Evolutionary conservation across 2,113 vertebrate species (phyloP), one percentile per base, ranked within the genome.

Genomic region (Antechinus stuartii): DNA sequence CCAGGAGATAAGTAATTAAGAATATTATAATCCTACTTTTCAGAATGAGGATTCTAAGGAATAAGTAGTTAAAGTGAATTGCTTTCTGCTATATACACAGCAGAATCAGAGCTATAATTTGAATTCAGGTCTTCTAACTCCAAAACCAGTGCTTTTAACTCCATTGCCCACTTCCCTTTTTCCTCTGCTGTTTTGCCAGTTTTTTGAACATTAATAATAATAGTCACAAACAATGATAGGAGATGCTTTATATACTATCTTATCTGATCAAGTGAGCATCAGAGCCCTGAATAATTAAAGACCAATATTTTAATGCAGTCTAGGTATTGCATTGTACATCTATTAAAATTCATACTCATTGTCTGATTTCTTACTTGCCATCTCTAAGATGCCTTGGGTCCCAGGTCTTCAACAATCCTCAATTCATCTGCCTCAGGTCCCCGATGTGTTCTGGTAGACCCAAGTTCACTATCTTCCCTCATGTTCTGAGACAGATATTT

Each of bases 231-330:
- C 6, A 84, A 84, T 42, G n/a, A 23, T 22, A 84, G 68, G 7
- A 42, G 22, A 42, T 84, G 8, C 5, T 92, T 92, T 49, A 95
- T 84, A 19, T 91, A 24, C 8, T 47, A 94, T 42, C 55, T 42
- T 52, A 94, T 35, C 55, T 84, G 35, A 91, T 90, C 91, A 95
- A 56, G 93, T 94, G 84, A 84, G 16, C 89, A 92, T 94, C 95
- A 96, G 49, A 94, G 96, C 2, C 6, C 46, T 57, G n/a, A 91
- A 6, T 89, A 89, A 42, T 42, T 54, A 92, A 54, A 92, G 89
- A 92, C 49, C 12, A n/a, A 56, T 55, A 54, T 84, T 84, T 42
- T 76, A 76, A 76, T n/a, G 6, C 42, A 42, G 11, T 42, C n/a
- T 54, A 56, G 49, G 90, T 76, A 50, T 68, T 68, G 12, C 9